Conservation (phyloP, 2,113 vertebrate species). For the Xiphophorus maculatus region DNA sequence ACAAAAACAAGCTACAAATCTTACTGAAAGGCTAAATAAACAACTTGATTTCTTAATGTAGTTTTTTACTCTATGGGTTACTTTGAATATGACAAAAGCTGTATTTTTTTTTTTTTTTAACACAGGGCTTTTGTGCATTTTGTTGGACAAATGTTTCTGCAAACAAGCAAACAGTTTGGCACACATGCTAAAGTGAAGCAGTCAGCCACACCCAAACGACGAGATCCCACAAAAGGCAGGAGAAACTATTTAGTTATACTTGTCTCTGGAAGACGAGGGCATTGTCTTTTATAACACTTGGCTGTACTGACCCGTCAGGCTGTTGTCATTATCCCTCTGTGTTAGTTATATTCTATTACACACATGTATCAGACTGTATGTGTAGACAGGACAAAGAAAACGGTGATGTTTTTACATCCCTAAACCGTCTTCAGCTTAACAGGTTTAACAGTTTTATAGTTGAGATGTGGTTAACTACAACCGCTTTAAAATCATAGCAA, state of each 20-base stretch:
- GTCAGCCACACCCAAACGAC: slow-evolving; percentile 32
- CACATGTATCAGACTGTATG: not conserved
- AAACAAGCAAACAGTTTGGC: not conserved
- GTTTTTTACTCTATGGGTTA: not conserved
- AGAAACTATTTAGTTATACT: not conserved
- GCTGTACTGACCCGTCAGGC: not conserved
- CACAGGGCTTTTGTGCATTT: not conserved
- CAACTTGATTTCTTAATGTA: not conserved
- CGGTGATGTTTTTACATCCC: not conserved
- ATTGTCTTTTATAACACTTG: not conserved
- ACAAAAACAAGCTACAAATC: not conserved
- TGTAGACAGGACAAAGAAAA: not conserved
- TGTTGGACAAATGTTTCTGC: not conserved
- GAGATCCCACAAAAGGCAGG: not conserved
- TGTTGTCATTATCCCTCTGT: not conserved
- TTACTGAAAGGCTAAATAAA: not conserved
- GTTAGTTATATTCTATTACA: not conserved
- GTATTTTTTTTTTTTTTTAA: not conserved
- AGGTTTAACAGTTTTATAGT: not conserved
- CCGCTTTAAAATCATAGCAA: not conserved
- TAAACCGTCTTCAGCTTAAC: not conserved
- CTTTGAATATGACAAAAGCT: not conserved
- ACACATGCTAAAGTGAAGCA: not conserved
- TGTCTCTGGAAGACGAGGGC: not conserved
- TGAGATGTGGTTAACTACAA: no score